Percentiles rank a stretch among this genome's conserved stretches.
These are phyloP conservation scores for Pammene fasciana DNA, from an alignment of 2,888 invertebrate species.

Conservation along the genomic window DNA sequence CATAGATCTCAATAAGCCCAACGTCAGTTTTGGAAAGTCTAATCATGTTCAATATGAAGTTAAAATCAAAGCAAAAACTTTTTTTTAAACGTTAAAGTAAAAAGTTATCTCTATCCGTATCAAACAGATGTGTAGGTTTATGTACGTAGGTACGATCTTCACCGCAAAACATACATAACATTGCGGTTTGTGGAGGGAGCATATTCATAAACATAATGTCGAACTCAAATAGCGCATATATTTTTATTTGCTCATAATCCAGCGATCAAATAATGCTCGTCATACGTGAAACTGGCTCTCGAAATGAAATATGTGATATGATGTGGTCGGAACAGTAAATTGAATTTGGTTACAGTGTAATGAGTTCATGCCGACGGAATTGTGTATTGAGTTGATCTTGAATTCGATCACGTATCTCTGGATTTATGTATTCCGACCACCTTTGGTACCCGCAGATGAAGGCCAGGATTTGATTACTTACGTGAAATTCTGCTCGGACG, in stretches of 20 bases:
- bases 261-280: conserved; percentile 57
- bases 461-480: conserved; percentile 75
- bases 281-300: conserved; percentile 59
- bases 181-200: neutral
- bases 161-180: neutral
- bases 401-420: conserved; percentile 79
- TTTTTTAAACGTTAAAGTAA: neutral
- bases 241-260: conserved; percentile 59
- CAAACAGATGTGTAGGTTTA: neutral
- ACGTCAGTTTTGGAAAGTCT: no score
- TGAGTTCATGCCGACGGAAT: conserved; percentile 74
- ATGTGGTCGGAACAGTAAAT: conserved; percentile 73
- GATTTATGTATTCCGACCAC: conserved; percentile 79
- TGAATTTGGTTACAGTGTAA: conserved; percentile 80
- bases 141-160: neutral
- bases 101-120: neutral
- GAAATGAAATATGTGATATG: conserved; percentile 72
- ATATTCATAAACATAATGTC: conserved; percentile 30
- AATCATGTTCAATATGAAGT: no score
- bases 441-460: conserved; percentile 63
- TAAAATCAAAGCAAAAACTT: no score
- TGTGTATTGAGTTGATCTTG: conserved; percentile 75
- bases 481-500: conserved; percentile 61
- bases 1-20: no score
- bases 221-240: conserved; percentile 48